Percentiles rank a stretch among this genome's conserved stretches.
These are phyloP conservation scores for Trichopoda pennipes DNA, from an alignment of 2,888 invertebrate species.

Conservation along the genomic window DNA sequence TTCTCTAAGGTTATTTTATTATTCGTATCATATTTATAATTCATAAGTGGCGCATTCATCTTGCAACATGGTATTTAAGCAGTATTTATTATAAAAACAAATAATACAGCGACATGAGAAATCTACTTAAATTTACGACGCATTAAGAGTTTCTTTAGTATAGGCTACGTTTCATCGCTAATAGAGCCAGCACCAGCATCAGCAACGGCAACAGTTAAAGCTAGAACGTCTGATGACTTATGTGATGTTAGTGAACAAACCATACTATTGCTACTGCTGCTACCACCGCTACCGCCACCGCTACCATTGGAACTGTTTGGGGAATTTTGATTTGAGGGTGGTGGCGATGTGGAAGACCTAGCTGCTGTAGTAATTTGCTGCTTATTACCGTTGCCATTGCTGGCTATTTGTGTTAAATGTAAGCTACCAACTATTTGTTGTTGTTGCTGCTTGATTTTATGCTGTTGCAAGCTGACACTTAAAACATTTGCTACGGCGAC, in stretches of 20 bases:
- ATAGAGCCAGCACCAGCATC: slow-evolving; percentile 70
- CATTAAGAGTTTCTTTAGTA: slow-evolving; percentile 81
- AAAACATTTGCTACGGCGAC: slow-evolving; percentile 69
- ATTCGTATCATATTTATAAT: slow-evolving; percentile 6
- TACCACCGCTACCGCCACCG: slow-evolving; percentile 68
- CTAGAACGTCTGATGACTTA: slow-evolving; percentile 52
- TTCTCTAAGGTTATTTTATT: slow-evolving; percentile 3
- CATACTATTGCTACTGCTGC: slow-evolving; percentile 69
- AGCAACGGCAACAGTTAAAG: slow-evolving; percentile 69
- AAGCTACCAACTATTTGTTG: slow-evolving; percentile 74
- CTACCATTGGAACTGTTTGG: slow-evolving; percentile 63
- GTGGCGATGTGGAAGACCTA: slow-evolving; percentile 61
- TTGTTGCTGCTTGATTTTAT: slow-evolving; percentile 69
- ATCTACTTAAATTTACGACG: slow-evolving; percentile 75
- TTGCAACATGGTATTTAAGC: neutral
- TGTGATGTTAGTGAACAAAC: slow-evolving; percentile 54
- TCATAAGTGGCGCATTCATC: slow-evolving; percentile 7
- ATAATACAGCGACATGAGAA: slow-evolving; percentile 30
- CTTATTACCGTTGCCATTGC: slow-evolving; percentile 66
- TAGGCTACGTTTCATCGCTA: slow-evolving; percentile 81
- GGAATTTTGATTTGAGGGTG: slow-evolving; percentile 67
- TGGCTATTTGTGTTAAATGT: slow-evolving; percentile 71
- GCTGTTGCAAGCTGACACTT: slow-evolving; percentile 64
- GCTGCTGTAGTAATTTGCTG: slow-evolving; percentile 49
- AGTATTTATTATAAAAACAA: slow-evolving; percentile 14